These are phyloP conservation scores for Colossoma macropomum DNA, from an alignment of 2,113 vertebrate genomes.

Conservation along the genomic window DNA sequence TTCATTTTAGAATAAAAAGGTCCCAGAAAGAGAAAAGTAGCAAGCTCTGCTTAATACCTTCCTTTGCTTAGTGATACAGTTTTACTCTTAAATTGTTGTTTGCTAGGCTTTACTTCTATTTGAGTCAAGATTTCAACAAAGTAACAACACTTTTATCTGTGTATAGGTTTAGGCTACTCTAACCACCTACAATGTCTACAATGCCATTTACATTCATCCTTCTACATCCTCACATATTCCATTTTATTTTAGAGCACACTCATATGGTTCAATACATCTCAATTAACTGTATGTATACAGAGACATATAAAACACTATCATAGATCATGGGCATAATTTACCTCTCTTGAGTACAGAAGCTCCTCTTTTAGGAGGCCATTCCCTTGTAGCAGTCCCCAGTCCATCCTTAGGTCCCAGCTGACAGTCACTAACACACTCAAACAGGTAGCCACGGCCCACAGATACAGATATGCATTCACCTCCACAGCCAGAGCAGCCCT, in stretches of 20 bases:
- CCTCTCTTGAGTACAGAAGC: slow-evolving; percentile 86
- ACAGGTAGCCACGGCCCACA: slow-evolving; percentile 85
- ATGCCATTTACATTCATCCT: neutral
- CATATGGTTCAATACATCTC: too few relatives aligned
- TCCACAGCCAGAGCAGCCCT: slow-evolving; percentile 61
- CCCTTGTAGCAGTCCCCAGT: slow-evolving; percentile 89
- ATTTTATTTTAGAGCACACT: neutral
- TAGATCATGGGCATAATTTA: slow-evolving; percentile 48
- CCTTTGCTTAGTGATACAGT: too few relatives aligned
- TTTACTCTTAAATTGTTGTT: too few relatives aligned
- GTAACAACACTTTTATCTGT: neutral
- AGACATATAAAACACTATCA: neutral
- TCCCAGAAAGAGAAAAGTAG: too few relatives aligned
- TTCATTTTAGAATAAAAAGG: too few relatives aligned
- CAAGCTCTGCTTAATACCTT: too few relatives aligned
- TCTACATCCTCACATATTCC: neutral
- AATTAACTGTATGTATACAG: too few relatives aligned
- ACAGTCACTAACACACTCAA: slow-evolving; percentile 87
- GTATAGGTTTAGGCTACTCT: too few relatives aligned
- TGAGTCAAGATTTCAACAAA: too few relatives aligned
- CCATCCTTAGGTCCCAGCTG: slow-evolving; percentile 90
- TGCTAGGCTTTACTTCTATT: too few relatives aligned
- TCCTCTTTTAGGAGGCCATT: slow-evolving; percentile 87
- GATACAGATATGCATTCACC: slow-evolving; percentile 82
- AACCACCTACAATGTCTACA: neutral